Evolutionary conservation across 1,140 invertebrate genomes (phyloP).

Genomic region (Druon quercuslanigerum): DNA sequence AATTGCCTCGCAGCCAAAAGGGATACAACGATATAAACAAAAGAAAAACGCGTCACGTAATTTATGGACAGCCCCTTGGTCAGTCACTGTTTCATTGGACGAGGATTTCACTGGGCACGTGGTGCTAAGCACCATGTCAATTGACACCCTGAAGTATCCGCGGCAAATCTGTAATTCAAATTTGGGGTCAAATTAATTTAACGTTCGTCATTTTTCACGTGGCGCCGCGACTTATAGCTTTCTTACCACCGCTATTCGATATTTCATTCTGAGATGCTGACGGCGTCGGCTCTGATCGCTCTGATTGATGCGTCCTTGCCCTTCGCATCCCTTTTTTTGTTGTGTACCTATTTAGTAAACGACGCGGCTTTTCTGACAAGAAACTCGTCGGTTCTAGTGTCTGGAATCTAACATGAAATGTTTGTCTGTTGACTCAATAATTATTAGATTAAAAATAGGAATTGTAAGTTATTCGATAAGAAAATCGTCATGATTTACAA

Average conservation of each 20-base stretch:
- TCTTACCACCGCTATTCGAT: constrained; percentile 51
- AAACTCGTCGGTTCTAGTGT: neutral
- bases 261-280: constrained; percentile 49
- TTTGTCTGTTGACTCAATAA: no score
- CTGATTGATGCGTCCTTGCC: constrained; percentile 26
- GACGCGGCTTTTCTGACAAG: constrained; percentile 7
- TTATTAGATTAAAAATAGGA: no score
- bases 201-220: constrained; percentile 63
- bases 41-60: no score
- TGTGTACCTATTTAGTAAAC: constrained; percentile 19
- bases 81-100: constrained; percentile 36
- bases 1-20: no score
- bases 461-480: no score
- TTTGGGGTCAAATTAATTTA: constrained; percentile 60
- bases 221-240: constrained; percentile 42
- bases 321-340: constrained; percentile 14
- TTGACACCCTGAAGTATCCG: constrained; percentile 21
- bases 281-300: constrained; percentile 14
- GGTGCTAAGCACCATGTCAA: constrained; percentile 47
- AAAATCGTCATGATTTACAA: no score
- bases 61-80: no score
- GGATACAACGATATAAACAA: no score
- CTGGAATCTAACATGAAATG: constrained; percentile 1
- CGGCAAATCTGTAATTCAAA: constrained; percentile 38
- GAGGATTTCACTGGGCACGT: constrained; percentile 44